Conservation (phyloP, 2,888 invertebrate species). For the Nomada ruficornis region DNA sequence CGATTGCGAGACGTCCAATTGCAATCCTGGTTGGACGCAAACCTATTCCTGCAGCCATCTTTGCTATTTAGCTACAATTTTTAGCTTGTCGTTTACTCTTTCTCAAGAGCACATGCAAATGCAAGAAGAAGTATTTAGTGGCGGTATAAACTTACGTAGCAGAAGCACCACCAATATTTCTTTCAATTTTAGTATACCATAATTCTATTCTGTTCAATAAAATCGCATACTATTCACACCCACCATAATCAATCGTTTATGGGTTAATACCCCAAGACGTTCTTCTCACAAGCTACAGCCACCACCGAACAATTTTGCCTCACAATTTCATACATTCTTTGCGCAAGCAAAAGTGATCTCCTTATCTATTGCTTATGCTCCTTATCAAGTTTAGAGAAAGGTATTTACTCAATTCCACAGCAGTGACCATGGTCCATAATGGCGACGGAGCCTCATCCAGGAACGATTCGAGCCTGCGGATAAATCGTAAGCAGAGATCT, state of each 20-base stretch:
- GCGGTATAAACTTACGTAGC: neutral
- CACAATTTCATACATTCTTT: too few species aligned
- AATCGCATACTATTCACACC: too few species aligned
- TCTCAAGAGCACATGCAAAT: neutral
- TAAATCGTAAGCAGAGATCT: conserved; percentile 45
- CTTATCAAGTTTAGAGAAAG: neutral
- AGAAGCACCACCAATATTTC: too few species aligned
- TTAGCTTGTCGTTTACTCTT: neutral
- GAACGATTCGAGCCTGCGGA: conserved; percentile 58
- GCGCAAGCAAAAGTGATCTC: too few species aligned
- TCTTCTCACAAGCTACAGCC: too few species aligned
- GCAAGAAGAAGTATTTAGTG: neutral
- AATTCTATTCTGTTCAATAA: too few species aligned
- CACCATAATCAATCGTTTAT: too few species aligned
- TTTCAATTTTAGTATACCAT: too few species aligned
- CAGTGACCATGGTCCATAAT: conserved; percentile 8
- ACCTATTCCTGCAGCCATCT: conserved; percentile 30
- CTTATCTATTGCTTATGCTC: too few species aligned
- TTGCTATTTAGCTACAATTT: neutral
- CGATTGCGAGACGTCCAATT: conserved; percentile 42
- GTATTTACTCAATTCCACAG: neutral
- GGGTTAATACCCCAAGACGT: too few species aligned
- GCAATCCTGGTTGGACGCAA: conserved; percentile 38
- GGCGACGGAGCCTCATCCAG: conserved; percentile 44
- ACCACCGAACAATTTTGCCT: too few species aligned